Conservation (phyloP, 30 jellyfish, hydroid and myxozoan species). For the Rhopilema esculentum region DNA sequence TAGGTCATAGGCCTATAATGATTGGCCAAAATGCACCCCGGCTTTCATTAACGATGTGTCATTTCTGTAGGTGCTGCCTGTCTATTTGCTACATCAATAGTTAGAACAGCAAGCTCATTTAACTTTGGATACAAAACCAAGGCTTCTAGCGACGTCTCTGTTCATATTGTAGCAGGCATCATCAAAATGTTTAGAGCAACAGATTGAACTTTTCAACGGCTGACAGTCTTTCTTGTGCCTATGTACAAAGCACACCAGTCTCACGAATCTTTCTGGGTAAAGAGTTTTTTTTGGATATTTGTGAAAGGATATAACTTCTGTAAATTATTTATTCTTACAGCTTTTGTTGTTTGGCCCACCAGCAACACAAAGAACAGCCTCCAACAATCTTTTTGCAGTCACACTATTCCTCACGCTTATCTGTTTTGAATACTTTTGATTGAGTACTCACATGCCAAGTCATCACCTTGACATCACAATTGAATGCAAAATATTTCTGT, state of each 20-base stretch:
- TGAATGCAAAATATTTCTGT: neutral
- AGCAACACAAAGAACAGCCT: neutral
- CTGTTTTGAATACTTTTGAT: neutral
- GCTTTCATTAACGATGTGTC: neutral
- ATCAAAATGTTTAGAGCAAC: neutral
- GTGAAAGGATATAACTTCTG: neutral
- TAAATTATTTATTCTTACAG: neutral
- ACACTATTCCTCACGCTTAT: neutral
- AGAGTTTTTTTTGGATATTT: neutral
- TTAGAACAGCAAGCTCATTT: neutral
- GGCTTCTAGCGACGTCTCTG: neutral
- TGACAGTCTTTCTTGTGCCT: neutral
- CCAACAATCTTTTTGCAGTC: neutral
- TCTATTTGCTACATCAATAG: neutral
- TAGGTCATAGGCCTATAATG: neutral
- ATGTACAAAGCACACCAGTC: neutral
- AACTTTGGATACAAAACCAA: neutral
- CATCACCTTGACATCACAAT: neutral
- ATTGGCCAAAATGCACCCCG: neutral
- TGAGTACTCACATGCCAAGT: neutral
- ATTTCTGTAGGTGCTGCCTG: neutral
- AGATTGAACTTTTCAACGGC: neutral
- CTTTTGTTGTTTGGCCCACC: neutral
- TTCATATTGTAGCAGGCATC: neutral
- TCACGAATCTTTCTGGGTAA: neutral